phyloP scores from a whole-genome alignment of 1,140 invertebrate genomes.

The Ostrea edulis region DNA sequence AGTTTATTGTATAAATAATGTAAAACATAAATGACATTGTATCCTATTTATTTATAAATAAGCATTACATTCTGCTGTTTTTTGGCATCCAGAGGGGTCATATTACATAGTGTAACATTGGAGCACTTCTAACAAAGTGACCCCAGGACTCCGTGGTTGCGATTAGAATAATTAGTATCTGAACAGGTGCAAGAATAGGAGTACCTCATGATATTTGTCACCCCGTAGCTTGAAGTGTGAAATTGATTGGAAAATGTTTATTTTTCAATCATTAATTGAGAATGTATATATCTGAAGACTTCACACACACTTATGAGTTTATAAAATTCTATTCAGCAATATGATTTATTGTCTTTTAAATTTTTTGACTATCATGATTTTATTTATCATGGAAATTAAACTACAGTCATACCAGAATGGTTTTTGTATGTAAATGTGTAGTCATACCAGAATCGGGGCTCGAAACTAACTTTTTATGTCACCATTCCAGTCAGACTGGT shows the following conservation, averaged over 20 bases:
- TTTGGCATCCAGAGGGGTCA: conserved; percentile 1
- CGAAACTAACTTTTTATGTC: no score
- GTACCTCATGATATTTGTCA: not conserved
- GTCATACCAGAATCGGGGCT: no score
- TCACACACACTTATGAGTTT: no score
- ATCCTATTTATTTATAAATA: not conserved
- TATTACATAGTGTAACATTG: not conserved
- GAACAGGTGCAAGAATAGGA: not conserved
- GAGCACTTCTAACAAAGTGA: not conserved
- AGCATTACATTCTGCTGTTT: not conserved
- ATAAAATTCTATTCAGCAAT: no score
- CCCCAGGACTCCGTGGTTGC: not conserved
- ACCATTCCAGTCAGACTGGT: no score
- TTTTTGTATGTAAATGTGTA: not conserved
- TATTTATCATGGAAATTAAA: no score
- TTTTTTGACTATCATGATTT: no score
- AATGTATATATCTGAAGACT: no score
- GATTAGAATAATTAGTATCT: not conserved
- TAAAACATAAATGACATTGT: not conserved
- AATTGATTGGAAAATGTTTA: no score
- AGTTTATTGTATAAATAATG: conserved; percentile 15
- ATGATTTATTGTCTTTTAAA: no score
- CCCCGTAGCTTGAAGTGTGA: not conserved
- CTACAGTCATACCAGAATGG: no score
- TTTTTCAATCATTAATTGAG: no score